These are phyloP conservation scores for Rhyacophila brunnea DNA, from an alignment of 1,140 invertebrate species.

Conservation along the genomic window DNA sequence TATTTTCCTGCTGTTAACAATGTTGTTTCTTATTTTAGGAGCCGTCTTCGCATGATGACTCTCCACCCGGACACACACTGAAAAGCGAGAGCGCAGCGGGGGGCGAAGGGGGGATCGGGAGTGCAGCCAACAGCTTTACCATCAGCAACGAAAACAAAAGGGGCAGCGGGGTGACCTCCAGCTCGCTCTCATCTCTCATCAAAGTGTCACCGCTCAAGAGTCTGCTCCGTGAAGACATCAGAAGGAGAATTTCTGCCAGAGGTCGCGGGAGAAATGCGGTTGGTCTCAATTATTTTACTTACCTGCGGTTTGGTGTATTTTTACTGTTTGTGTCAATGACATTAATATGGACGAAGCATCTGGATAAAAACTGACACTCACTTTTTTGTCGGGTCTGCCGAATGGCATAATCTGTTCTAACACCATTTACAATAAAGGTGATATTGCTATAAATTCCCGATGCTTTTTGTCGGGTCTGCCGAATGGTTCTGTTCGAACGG, in stretches of 20 bases:
- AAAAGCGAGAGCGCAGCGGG: slow-evolving; percentile 38
- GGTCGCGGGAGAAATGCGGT: slow-evolving; percentile 49
- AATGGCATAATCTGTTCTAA: too few relatives aligned
- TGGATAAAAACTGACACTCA: too few relatives aligned
- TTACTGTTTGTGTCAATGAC: too few relatives aligned
- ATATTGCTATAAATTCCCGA: too few relatives aligned
- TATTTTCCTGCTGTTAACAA: too few relatives aligned
- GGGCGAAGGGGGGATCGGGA: slow-evolving; percentile 39
- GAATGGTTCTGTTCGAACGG: too few relatives aligned
- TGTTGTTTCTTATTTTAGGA: slow-evolving; percentile 40
- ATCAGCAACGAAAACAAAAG: slow-evolving; percentile 51
- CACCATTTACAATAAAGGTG: too few relatives aligned
- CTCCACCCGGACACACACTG: slow-evolving; percentile 34
- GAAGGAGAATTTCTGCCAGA: slow-evolving; percentile 68
- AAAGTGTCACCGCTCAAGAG: slow-evolving; percentile 83
- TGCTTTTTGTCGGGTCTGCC: too few relatives aligned
- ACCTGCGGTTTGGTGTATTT: too few relatives aligned
- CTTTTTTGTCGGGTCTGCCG: too few relatives aligned
- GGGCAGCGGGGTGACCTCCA: slow-evolving; percentile 58
- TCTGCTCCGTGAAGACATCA: slow-evolving; percentile 75
- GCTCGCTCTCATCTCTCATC: slow-evolving; percentile 63
- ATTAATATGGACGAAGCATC: too few relatives aligned
- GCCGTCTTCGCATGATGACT: slow-evolving; percentile 47
- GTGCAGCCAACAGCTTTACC: slow-evolving; percentile 4
- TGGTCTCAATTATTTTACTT: slow-evolving; percentile 28